Evolutionary conservation across 2,797 vertebrate genomes (phyloP).

Genomic region (Scolopax bukidnonensis): DNA sequence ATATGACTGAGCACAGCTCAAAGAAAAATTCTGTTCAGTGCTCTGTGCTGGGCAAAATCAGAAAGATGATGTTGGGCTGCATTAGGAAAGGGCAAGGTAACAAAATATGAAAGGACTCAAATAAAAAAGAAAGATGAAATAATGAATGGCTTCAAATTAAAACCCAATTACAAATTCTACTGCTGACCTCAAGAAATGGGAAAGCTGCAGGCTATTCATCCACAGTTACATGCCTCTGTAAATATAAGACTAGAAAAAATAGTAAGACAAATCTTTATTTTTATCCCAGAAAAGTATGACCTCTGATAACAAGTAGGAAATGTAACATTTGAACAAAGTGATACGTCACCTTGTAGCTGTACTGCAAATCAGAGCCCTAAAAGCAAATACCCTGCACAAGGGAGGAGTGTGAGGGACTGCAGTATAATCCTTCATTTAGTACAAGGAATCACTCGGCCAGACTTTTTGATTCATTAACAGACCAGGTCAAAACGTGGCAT

Average conservation of each 20-base stretch:
- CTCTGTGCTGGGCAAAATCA: neutral
- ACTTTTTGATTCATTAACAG: neutral
- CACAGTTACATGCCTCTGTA: neutral
- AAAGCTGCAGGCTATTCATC: neutral
- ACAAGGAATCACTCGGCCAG: neutral
- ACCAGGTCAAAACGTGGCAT: neutral
- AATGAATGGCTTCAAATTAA: conserved; percentile 17
- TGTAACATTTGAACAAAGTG: neutral
- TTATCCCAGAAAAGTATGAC: neutral
- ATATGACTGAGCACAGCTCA: conserved; percentile 40
- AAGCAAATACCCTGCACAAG: neutral
- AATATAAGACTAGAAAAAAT: neutral
- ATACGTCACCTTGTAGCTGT: neutral
- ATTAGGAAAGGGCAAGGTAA: neutral
- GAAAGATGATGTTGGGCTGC: neutral
- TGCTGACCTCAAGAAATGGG: neutral
- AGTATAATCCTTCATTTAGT: neutral
- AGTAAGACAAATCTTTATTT: neutral
- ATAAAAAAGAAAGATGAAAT: conserved; percentile 1
- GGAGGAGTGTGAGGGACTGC: neutral
- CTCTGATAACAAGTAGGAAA: neutral
- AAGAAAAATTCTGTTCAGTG: conserved; percentile 56
- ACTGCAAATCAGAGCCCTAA: neutral
- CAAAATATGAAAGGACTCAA: conserved; percentile 4
- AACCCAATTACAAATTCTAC: neutral